phyloP scores from a whole-genome alignment of 2,888 invertebrate species.

The Operophtera brumata region DNA sequence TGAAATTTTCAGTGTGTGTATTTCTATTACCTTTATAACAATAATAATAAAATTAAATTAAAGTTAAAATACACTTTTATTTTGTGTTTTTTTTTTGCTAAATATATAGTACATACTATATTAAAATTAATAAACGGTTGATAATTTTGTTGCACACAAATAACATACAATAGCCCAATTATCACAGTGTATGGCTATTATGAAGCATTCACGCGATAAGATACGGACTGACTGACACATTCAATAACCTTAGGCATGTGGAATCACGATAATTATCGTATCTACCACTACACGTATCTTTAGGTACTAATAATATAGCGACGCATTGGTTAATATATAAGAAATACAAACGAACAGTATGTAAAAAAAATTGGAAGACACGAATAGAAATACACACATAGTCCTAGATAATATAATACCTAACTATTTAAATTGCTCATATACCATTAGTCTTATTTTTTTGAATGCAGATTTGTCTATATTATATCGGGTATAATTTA shows the following conservation, averaged over 20 bases:
- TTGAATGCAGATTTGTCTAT: too few species aligned
- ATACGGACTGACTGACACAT: constrained; percentile 34
- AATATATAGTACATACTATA: too few species aligned
- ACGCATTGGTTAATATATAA: background rate
- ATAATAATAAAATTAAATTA: too few species aligned
- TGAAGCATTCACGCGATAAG: constrained; percentile 40
- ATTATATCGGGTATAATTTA: too few species aligned
- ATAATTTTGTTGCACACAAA: background rate
- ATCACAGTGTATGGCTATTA: constrained; percentile 23
- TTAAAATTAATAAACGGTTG: background rate
- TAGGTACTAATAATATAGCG: background rate
- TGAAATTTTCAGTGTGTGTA: too few species aligned
- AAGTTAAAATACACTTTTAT: too few species aligned
- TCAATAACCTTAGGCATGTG: constrained; percentile 18
- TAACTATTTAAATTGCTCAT: too few species aligned
- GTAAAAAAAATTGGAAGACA: background rate
- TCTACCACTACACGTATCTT: background rate
- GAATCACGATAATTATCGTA: constrained; percentile 15
- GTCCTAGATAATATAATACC: too few species aligned
- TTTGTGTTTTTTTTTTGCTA: too few species aligned
- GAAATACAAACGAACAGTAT: background rate
- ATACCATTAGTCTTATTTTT: too few species aligned
- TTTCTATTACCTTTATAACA: too few species aligned
- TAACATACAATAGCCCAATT: background rate
- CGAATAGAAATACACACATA: too few species aligned